Evolutionary conservation across 1,140 invertebrate species (phyloP), one percentile per base, ranked within the genome.

Genomic region (Eupeodes corollae): DNA sequence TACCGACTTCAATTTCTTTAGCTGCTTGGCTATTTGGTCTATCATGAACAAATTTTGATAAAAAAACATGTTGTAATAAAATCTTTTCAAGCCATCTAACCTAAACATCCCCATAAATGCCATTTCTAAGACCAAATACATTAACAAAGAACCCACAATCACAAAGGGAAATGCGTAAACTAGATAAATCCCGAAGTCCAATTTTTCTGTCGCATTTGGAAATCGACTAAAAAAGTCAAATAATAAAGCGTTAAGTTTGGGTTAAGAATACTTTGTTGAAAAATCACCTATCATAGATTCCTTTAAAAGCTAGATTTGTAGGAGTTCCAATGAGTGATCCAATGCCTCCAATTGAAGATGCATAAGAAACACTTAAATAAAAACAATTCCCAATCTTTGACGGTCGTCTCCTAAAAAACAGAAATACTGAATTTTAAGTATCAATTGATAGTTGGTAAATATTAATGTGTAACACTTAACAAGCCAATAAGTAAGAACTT

Each of bases 291-390:
- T 85, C 80, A 47, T 79, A 78, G 37, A 83, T 78, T 1, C 81
- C 84, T 60, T 86, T 88, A 47, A 87, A 80, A 1, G 89, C 84
- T 5, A 93, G 74, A 69, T 95, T 94, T 10, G 90, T 89, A 1
- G 82, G 84, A 0, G 88, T 90, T 6, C 91, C 91, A 1, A 91
- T 90, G 1, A 95, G 63, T 0, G 87, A 89, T 0, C 85, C 86
- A 44, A 82, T 84, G 2, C 91, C 91, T 1, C 91, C 91, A 16
- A 89, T 72, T 0, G 77, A 78, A 0, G 89, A 76, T 0, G 86
- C 77, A 59, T 90, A 93, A 0, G 85, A 84, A 9, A 88, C 79
- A 9, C 77, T 77, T 43, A 93, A 67, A 52, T 86, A 79, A 57
- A 83, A 84, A 35, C 79, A 77, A 50, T 78, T 76, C 0, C 80